A percentile compares a stretch with the other conserved stretches of the same genome.
These are phyloP conservation scores for Gallinago stenura DNA, from an alignment of 2,797 vertebrate species.

Conservation along the genomic window DNA sequence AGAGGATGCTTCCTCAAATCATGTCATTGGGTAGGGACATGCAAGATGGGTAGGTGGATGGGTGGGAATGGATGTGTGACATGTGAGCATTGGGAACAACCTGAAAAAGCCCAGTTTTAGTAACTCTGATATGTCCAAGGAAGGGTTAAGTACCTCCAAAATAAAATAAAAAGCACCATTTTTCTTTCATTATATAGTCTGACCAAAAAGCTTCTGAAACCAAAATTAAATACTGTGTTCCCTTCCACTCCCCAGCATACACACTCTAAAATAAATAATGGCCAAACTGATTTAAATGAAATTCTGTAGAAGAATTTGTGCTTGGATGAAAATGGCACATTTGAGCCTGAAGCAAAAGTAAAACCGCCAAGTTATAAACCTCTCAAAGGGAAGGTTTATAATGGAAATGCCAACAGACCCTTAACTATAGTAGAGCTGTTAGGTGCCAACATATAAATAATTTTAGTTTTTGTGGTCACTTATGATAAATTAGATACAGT, in stretches of 20 bases:
- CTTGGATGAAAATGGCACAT: constrained; percentile 77
- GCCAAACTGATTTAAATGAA: constrained; percentile 74
- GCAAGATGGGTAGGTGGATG: not conserved
- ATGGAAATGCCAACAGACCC: constrained; percentile 80
- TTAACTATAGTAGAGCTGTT: constrained; percentile 73
- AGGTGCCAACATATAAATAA: constrained; percentile 80
- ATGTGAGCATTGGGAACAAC: not conserved
- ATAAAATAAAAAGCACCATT: constrained; percentile 60
- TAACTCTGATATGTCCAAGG: not conserved
- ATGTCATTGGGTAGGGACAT: not conserved
- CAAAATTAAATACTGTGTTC: constrained; percentile 53
- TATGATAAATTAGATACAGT: constrained; percentile 80
- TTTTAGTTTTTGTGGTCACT: constrained; percentile 78
- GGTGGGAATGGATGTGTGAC: not conserved
- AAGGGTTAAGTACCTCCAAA: constrained; percentile 39
- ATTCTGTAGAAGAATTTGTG: constrained; percentile 77
- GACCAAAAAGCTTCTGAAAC: constrained; percentile 61
- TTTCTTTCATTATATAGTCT: constrained; percentile 60
- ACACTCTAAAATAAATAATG: constrained; percentile 62
- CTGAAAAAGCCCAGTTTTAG: not conserved
- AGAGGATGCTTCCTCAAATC: not conserved
- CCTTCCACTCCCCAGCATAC: not conserved
- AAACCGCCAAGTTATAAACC: constrained; percentile 80
- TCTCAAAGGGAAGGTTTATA: constrained; percentile 78
- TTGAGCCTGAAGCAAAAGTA: constrained; percentile 78